Percentiles rank a stretch among this genome's conserved stretches.
These are phyloP conservation scores for Drosophila ohnishii DNA, from an alignment of 1,140 invertebrate genomes.

Conservation along the genomic window DNA sequence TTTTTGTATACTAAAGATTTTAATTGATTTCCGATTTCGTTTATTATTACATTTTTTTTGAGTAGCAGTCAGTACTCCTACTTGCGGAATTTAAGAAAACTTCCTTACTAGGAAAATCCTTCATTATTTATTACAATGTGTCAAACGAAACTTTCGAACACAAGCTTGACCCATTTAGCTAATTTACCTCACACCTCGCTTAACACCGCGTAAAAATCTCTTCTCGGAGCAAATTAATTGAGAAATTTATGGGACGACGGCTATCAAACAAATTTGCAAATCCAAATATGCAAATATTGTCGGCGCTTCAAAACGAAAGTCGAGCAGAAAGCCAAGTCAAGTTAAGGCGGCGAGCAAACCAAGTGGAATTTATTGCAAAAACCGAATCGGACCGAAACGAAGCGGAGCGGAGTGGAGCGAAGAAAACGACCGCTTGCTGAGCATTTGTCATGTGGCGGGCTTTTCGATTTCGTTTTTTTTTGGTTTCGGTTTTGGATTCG, in stretches of 20 bases:
- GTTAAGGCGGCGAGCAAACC: slow-evolving; percentile 30
- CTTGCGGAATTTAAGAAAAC: neutral
- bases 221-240: slow-evolving; percentile 56
- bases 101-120: neutral
- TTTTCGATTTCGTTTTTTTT: slow-evolving; percentile 21
- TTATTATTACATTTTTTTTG: neutral
- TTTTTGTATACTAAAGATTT: neutral
- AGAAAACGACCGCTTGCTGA: slow-evolving; percentile 71
- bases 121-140: slow-evolving; percentile 11
- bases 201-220: slow-evolving; percentile 17
- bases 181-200: slow-evolving; percentile 57
- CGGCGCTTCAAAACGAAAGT: slow-evolving; percentile 76
- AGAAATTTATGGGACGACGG: slow-evolving; percentile 68
- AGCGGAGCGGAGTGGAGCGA: slow-evolving; percentile 5
- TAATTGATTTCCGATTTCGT: neutral
- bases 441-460: slow-evolving; percentile 51
- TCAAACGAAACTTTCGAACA: slow-evolving; percentile 41
- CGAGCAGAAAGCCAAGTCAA: slow-evolving; percentile 36
- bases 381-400: slow-evolving; percentile 41
- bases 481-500: slow-evolving; percentile 43
- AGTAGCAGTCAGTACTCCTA: no score
- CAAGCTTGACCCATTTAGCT: slow-evolving; percentile 55
- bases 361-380: slow-evolving; percentile 59
- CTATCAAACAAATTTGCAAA: slow-evolving; percentile 71
- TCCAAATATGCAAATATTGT: slow-evolving; percentile 71